Evolutionary conservation across 2,113 vertebrate genomes (phyloP).

Genomic region (Perca schrenkii): DNA sequence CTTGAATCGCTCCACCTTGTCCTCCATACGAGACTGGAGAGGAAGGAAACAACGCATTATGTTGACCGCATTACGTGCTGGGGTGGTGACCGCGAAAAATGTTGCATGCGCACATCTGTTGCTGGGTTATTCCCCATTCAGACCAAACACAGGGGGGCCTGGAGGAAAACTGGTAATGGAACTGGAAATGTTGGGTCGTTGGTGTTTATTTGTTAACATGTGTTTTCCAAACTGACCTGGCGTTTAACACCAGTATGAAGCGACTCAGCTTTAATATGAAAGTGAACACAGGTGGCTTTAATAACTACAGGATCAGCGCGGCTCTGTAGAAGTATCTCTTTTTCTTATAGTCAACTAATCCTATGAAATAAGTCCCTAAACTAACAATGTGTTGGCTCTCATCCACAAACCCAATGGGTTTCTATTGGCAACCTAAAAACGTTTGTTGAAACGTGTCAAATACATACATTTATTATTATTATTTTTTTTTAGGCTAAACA

Average conservation of each 20-base stretch:
- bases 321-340: neutral
- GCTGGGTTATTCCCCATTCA: neutral
- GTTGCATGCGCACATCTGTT: neutral
- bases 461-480: too few species aligned
- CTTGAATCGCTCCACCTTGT: conserved; percentile 93
- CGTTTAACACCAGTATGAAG: neutral
- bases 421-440: too few species aligned
- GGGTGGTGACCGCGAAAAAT: neutral
- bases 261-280: neutral
- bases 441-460: too few species aligned
- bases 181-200: neutral
- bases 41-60: conserved; percentile 12
- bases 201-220: neutral
- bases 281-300: neutral
- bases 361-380: neutral
- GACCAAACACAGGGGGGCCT: neutral
- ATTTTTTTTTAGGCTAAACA: too few species aligned
- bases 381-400: neutral
- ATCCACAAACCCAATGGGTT: neutral
- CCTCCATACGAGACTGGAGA: conserved; percentile 91
- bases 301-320: neutral
- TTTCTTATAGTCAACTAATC: too few species aligned
- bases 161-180: neutral
- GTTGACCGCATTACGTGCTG: neutral
- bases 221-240: neutral